A percentile compares a stretch with the other conserved stretches of the same genome.
Conservation (phyloP, 2,888 invertebrate genomes). For the Ophraella communa region DNA sequence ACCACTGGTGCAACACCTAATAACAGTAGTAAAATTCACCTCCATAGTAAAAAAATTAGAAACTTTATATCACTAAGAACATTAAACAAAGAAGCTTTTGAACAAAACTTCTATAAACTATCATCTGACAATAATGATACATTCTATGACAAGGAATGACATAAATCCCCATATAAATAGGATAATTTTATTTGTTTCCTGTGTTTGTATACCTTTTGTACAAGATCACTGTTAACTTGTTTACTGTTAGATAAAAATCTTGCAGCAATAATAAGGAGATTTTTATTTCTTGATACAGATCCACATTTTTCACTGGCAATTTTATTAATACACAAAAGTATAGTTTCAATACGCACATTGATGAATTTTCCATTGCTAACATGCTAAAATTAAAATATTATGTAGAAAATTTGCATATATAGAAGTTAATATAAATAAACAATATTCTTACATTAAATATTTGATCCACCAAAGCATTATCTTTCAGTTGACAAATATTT, state of each 20-base stretch:
- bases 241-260: constrained; percentile 34
- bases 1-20: too few species aligned
- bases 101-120: too few species aligned
- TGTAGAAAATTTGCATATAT: not conserved
- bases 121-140: too few species aligned
- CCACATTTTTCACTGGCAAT: constrained; percentile 38
- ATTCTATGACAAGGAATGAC: too few species aligned
- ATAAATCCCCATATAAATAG: too few species aligned
- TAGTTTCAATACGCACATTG: constrained; percentile 27
- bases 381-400: constrained; percentile 15
- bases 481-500: constrained; percentile 36
- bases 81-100: too few species aligned
- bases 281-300: constrained; percentile 35
- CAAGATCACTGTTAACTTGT: constrained; percentile 28
- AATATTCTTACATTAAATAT: constrained; percentile 38
- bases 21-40: too few species aligned
- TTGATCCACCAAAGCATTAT: constrained; percentile 32
- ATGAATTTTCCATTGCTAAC: constrained; percentile 35
- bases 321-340: constrained; percentile 34
- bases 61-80: too few species aligned
- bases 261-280: constrained; percentile 38
- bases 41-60: too few species aligned
- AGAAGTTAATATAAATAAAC: not conserved
- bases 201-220: constrained; percentile 22
- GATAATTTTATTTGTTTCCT: too few species aligned